These are phyloP conservation scores for Ophioninae sp. DNA, from an alignment of 2,888 invertebrate species.

Conservation along the genomic window DNA sequence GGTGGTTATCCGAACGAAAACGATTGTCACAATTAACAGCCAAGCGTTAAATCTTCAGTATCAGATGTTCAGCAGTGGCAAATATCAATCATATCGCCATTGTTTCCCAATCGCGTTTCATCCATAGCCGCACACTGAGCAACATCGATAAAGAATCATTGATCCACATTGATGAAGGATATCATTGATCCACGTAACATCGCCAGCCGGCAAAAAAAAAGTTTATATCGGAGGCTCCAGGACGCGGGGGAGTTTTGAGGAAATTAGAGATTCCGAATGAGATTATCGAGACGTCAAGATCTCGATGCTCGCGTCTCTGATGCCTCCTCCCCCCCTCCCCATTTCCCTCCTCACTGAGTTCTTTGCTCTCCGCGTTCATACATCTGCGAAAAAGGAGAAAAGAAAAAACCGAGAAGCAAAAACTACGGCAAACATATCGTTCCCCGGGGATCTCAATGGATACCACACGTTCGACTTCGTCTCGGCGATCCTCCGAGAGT, in stretches of 20 bases:
- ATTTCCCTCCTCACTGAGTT: neutral
- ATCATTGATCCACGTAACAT: neutral
- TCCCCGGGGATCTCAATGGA: slow-evolving; percentile 56
- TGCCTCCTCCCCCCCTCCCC: neutral
- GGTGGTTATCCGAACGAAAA: slow-evolving; percentile 65
- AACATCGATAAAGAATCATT: neutral
- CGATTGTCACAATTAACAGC: neutral
- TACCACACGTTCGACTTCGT: slow-evolving; percentile 43
- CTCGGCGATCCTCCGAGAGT: slow-evolving; percentile 29
- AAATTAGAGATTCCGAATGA: slow-evolving; percentile 42
- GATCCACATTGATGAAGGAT: neutral
- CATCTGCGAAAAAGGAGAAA: slow-evolving; percentile 34
- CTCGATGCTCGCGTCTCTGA: slow-evolving; percentile 39
- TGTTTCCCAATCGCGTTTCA: neutral
- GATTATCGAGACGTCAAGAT: slow-evolving; percentile 52
- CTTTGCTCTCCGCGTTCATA: slow-evolving; percentile 48
- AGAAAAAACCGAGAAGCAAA: slow-evolving; percentile 38
- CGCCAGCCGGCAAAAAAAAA: neutral
- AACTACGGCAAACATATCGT: slow-evolving; percentile 44
- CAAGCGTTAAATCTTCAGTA: neutral
- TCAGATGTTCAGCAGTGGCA: neutral
- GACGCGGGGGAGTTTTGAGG: slow-evolving; percentile 31
- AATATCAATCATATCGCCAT: neutral
- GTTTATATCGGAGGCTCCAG: neutral
- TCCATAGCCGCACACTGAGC: neutral